Conservation (phyloP, 2,113 vertebrate genomes). For the Marcusenius ussheri region DNA sequence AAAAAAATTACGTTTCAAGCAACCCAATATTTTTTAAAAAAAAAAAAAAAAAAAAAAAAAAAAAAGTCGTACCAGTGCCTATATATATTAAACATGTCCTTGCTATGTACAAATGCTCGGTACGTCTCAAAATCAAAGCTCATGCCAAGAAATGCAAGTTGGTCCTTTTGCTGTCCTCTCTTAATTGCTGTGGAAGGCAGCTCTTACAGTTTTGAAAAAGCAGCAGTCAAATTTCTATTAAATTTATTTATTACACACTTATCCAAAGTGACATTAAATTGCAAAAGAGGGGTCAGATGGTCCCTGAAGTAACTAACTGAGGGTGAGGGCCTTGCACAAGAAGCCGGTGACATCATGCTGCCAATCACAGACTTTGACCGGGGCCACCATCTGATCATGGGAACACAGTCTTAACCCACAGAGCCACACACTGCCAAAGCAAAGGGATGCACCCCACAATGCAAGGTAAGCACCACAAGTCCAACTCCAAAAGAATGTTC, state of each 20-base stretch:
- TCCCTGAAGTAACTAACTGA: neutral
- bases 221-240: neutral
- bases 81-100: neutral
- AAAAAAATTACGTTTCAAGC: neutral
- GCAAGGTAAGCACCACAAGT: neutral
- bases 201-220: neutral
- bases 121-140: neutral
- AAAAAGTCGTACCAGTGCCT: neutral
- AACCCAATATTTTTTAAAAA: neutral
- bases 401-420: neutral
- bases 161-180: neutral
- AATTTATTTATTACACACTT: neutral
- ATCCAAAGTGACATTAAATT: neutral
- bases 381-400: neutral
- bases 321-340: neutral
- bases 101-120: neutral
- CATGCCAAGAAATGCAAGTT: neutral
- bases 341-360: neutral
- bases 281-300: neutral
- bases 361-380: neutral
- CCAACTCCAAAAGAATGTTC: neutral
- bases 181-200: neutral
- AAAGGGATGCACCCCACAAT: neutral
- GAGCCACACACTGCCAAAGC: neutral
- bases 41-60: neutral